Evolutionary conservation across 2,888 invertebrate species (phyloP), one percentile per base, ranked within the genome.

Genomic region (Diarsia dahlii): DNA sequence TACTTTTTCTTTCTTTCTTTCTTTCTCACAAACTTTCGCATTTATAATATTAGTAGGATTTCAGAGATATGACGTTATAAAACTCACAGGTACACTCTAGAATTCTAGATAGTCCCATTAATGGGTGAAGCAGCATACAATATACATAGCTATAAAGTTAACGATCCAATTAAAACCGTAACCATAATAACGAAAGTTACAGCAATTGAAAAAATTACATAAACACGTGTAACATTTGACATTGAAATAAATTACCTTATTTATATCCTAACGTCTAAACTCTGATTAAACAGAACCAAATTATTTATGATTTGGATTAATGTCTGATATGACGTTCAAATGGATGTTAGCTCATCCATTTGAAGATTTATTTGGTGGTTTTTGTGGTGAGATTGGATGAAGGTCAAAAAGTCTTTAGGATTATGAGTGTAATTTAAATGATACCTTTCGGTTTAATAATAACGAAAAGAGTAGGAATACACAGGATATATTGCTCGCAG

Each of bases 201-300:
- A 18, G 45, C 60, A 52, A 15, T 54, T 64, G 34, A 23, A 9
- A n/a, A 13, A 69, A 50, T 60, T 50, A 34, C 10, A 20, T 28
- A n/a, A 45, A 58, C 28, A 48, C 34, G 50, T 45, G 50, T 75
- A 67, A 52, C 18, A 34, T 76, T 15, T 67, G 76, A 23, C 52
- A 34, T 76, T 15, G 3, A 76, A 54, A 78, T 45, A 64, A 71
- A 78, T 56, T 56, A 71, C 28, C 20, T 45, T 71, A 63, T 64
- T 77, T 45, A 56, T 78, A 50, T 63, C 6, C 39, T 34, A 28
- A 39, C 45, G 12, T 60, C 50, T 52, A 46, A 18, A 23, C 34
- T 54, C 23, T 76, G 39, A 68, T 52, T 54, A 62, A 52, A 62
- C 23, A 23, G 28, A 45, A 23, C 34, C 15, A 18, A 20, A 52